Percentiles rank a stretch among this genome's conserved stretches.
Conservation (phyloP, 2,797 vertebrate genomes). For the Crenichthys baileyi region DNA sequence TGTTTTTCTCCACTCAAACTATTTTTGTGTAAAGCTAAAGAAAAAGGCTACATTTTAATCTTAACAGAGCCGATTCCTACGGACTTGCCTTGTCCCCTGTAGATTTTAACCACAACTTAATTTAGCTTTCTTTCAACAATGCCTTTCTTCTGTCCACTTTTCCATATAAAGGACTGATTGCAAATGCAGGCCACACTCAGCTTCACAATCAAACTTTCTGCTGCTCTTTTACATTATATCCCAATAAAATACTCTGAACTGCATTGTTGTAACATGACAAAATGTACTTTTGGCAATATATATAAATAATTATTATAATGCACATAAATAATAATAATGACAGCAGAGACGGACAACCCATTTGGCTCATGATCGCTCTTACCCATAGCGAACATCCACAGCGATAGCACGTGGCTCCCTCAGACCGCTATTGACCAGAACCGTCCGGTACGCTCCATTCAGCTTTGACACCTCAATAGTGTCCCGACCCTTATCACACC, state of each 20-base stretch:
- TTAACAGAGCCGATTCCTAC: no score
- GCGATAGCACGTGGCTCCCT: slow-evolving; percentile 93
- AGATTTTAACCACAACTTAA: not conserved
- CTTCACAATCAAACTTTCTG: no score
- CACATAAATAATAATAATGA: no score
- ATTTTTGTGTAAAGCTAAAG: not conserved
- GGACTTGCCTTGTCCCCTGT: no score
- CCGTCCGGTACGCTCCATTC: slow-evolving; percentile 93
- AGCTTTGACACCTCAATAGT: slow-evolving; percentile 99
- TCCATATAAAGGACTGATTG: not conserved
- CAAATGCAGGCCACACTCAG: no score
- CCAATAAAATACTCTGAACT: no score
- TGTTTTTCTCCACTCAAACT: not conserved
- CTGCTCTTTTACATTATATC: no score
- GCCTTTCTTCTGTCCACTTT: not conserved
- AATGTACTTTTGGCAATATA: not conserved
- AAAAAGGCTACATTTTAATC: not conserved
- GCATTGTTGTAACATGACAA: not conserved
- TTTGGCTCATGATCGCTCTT: slow-evolving; percentile 45
- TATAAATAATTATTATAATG: not conserved
- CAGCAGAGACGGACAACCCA: not conserved
- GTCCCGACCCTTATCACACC: slow-evolving; percentile 98
- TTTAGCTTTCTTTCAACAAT: not conserved
- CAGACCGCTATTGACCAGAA: slow-evolving; percentile 94
- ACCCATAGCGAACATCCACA: slow-evolving; percentile 96